These are phyloP conservation scores for Morinoia aosen DNA, from an alignment of 2,888 invertebrate genomes.

Conservation along the genomic window DNA sequence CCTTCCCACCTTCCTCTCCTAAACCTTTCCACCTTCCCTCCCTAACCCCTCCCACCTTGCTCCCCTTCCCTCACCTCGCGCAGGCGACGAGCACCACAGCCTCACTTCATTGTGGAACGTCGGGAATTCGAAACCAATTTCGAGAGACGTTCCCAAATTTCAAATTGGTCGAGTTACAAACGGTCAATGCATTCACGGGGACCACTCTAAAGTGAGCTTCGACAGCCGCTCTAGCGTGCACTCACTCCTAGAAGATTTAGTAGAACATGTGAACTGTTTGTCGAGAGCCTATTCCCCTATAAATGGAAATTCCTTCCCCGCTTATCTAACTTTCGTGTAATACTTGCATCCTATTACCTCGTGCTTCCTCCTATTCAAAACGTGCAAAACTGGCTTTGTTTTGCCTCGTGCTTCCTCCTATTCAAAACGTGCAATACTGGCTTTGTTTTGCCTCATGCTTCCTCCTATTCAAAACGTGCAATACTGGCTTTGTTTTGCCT, in stretches of 20 bases:
- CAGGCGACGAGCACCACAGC: not conserved
- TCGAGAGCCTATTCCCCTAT: constrained; percentile 6
- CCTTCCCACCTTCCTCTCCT: not conserved
- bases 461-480: too few species aligned
- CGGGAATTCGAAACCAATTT: constrained; percentile 50
- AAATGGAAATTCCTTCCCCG: constrained; percentile 23
- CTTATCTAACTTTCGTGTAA: constrained; percentile 9
- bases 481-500: too few species aligned
- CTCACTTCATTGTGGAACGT: constrained; percentile 52
- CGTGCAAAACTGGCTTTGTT: too few species aligned
- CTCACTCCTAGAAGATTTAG: constrained; percentile 45
- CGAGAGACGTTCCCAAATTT: constrained; percentile 52
- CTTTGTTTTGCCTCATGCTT: too few species aligned
- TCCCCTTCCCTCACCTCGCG: not conserved
- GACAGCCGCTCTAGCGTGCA: constrained; percentile 9
- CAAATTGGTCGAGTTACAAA: constrained; percentile 52
- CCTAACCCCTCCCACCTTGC: not conserved
- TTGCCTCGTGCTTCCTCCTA: too few species aligned
- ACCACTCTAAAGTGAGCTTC: constrained; percentile 14
- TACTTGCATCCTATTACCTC: not conserved
- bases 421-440: too few species aligned
- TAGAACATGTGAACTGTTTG: constrained; percentile 32
- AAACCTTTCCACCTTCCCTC: not conserved
- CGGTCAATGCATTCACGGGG: constrained; percentile 38
- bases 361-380: not conserved